phyloP scores from a whole-genome alignment of 2,797 vertebrate genomes.

The Erethizon dorsatum region DNA sequence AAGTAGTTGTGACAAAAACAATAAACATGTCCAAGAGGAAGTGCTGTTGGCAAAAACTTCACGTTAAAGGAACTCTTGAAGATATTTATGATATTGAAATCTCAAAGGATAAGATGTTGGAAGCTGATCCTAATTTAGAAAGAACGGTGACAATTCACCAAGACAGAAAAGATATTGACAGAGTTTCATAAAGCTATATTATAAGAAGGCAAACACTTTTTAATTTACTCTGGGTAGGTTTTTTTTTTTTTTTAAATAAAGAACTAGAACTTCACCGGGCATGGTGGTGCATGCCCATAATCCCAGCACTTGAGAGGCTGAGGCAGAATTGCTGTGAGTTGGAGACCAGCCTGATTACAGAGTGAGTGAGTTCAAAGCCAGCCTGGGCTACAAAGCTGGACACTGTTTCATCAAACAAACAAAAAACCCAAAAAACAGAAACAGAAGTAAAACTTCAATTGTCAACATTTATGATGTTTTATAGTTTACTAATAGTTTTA shows the following conservation, averaged over 20 bases:
- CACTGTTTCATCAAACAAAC: neutral
- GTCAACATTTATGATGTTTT: slow-evolving; percentile 32
- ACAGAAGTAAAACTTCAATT: slow-evolving; percentile 53
- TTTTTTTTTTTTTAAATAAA: neutral
- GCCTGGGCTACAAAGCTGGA: neutral
- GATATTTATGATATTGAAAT: slow-evolving; percentile 10
- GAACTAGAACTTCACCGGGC: neutral
- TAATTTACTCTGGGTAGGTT: neutral
- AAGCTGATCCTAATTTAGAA: slow-evolving; percentile 47
- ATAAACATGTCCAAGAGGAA: slow-evolving; percentile 25
- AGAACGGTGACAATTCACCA: neutral
- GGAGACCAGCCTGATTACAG: neutral
- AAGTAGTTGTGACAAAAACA: neutral
- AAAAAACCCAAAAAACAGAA: neutral
- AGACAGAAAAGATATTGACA: neutral
- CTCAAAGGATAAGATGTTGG: slow-evolving; percentile 30
- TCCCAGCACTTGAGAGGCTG: neutral
- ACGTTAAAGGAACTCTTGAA: slow-evolving; percentile 40
- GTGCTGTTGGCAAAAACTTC: slow-evolving; percentile 35
- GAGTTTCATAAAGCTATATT: neutral
- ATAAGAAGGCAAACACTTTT: neutral
- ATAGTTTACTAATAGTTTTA: neutral
- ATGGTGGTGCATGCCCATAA: neutral
- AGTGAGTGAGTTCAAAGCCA: neutral
- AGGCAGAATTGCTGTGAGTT: neutral